Base-by-base conservation (phyloP, 2,888 invertebrate genomes). In the Drosophila heteroneura region DNA sequence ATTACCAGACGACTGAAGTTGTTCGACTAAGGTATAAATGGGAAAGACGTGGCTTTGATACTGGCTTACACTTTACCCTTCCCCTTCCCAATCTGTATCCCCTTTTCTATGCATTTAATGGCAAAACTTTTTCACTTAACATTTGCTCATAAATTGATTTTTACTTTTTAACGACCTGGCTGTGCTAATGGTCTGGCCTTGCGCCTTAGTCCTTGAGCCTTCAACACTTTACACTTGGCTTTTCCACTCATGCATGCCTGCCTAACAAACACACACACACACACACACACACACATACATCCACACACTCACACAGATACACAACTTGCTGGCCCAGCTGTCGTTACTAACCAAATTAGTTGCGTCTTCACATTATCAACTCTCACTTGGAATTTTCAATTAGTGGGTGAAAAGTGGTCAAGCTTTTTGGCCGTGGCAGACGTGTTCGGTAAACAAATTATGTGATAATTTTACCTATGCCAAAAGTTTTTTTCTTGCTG, bases 91-190 rank as follows among this genome's bases (percentile, higher is more conserved):
- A 12, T 51, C 51, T 12, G 10, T 51, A 16, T 37, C 28, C 10
- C 56, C 54, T 68, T 56, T 69, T 72, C 78, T 57, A 59, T 57
- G 66, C 63, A 72, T 82, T 86, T 87, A 87, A 87, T 91, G 86
- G 86, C 76, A 78, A 89, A 87, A 87, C 76, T 87, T 87, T 87
- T 87, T 87, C 86, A 87, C 86, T 87, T 87, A 87, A 87, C 87
- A 77, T 87, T 85, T 80, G 84, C 91, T 89, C 90, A 87, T 87
- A 91, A 87, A 87, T 87, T 87, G 91, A 87, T 87, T 87, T 91
- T 87, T 91, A 91, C 91, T 89, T 89, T 91, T 91, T 87, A 87
- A 87, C 89, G 89, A 87, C 78, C 87, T 85, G 53, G 35, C 52
- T 37, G 70, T 61, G 80, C 81, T 76, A 76, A 79, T 83, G 81